A percentile compares a stretch with the other conserved stretches of the same genome.
phyloP scores from a whole-genome alignment of 2,113 vertebrate genomes.

The Pseudopodoces humilis region DNA sequence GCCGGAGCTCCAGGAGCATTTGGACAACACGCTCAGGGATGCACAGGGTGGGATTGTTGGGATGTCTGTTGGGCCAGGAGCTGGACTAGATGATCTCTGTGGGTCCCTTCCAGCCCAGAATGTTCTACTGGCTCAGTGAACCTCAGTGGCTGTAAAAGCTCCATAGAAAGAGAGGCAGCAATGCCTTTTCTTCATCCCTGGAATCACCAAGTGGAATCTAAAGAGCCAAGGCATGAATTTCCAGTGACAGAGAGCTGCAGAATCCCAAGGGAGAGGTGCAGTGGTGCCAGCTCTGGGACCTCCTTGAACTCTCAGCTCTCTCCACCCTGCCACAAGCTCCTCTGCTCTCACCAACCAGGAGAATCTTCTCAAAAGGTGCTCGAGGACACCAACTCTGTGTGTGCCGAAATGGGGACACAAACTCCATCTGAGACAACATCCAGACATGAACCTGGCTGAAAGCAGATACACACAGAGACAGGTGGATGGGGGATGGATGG shows the following conservation, averaged over 20 bases:
- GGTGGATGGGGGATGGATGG: neutral
- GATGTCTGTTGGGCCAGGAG: neutral
- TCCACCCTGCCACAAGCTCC: neutral
- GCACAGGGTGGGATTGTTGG: neutral
- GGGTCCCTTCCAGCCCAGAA: neutral
- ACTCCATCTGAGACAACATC: neutral
- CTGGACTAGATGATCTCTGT: neutral
- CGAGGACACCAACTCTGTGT: neutral
- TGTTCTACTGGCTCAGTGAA: neutral
- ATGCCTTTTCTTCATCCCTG: neutral
- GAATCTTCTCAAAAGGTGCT: neutral
- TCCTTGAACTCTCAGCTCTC: neutral
- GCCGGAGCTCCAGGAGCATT: neutral
- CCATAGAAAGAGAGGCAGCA: neutral
- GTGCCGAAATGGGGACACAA: neutral
- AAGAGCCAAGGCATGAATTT: neutral
- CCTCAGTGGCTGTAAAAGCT: neutral
- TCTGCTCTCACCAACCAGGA: neutral
- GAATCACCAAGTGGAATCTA: neutral
- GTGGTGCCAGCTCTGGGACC: accelerated
- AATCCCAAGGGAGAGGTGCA: neutral
- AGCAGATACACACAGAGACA: neutral
- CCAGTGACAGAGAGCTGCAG: neutral
- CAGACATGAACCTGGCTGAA: neutral
- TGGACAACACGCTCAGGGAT: accelerated